These are phyloP conservation scores for Corvus cornix DNA, from an alignment of 2,113 vertebrate species.

Conservation along the genomic window DNA sequence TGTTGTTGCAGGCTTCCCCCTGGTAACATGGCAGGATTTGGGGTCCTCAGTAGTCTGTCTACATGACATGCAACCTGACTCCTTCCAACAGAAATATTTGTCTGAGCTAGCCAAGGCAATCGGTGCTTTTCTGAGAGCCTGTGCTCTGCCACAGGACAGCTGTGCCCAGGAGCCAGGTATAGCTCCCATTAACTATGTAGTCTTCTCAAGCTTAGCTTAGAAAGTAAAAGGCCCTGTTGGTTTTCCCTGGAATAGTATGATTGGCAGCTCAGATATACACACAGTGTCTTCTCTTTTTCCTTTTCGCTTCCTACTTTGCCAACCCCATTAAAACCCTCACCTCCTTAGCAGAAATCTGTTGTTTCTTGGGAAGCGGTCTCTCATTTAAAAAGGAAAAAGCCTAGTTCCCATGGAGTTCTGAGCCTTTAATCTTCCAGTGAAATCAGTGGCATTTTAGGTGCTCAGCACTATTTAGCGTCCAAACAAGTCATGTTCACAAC, in stretches of 20 bases:
- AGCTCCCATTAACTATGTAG: background rate
- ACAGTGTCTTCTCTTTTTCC: background rate
- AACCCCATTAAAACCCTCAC: background rate
- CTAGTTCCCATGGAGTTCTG: background rate
- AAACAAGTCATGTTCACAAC: background rate
- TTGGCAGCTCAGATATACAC: background rate
- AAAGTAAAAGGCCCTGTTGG: background rate
- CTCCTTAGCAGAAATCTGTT: background rate
- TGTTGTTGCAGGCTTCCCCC: background rate
- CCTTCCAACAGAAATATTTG: background rate
- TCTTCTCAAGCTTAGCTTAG: background rate
- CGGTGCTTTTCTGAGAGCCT: rapidly evolving
- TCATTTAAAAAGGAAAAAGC: background rate
- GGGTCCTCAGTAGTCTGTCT: background rate
- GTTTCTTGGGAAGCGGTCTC: background rate
- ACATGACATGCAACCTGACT: background rate
- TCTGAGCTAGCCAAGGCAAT: background rate
- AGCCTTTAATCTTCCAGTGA: background rate
- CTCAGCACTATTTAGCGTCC: background rate
- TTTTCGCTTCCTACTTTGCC: background rate
- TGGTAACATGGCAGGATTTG: background rate
- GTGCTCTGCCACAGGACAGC: background rate
- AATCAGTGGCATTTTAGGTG: background rate
- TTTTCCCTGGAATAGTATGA: background rate
- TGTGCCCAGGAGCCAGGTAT: background rate